Evolutionary conservation across 2,888 invertebrate species (phyloP).

Genomic region (Drosophila kambysellisi): DNA sequence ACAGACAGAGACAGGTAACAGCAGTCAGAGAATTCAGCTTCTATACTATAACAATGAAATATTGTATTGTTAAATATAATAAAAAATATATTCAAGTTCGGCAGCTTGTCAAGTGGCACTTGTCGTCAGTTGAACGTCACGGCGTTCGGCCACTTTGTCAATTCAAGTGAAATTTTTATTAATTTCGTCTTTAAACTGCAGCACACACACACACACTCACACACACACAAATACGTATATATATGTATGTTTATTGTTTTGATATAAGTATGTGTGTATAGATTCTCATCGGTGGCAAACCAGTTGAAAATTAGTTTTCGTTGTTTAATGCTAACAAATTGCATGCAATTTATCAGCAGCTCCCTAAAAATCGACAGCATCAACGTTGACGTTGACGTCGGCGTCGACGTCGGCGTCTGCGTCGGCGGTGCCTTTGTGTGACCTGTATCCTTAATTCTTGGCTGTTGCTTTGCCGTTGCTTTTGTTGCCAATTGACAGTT

Average conservation of each 20-base stretch:
- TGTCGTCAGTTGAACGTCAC: conserved; percentile 81
- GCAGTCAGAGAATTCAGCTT: conserved; percentile 56
- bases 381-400: background rate
- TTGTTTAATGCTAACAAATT: conserved; percentile 77
- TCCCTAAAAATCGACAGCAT: conserved; percentile 47
- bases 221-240: conserved; percentile 7
- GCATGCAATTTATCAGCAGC: conserved; percentile 72
- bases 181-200: conserved; percentile 78
- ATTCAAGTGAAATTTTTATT: conserved; percentile 83
- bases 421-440: conserved; percentile 71
- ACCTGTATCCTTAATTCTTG: conserved; percentile 74
- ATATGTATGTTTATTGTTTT: conserved; percentile 26
- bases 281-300: conserved; percentile 64
- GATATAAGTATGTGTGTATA: conserved; percentile 31
- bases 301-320: conserved; percentile 67
- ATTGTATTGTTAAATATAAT: conserved; percentile 58
- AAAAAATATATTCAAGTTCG: conserved; percentile 72
- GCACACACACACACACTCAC: conserved; percentile 34
- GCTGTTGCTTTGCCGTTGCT: conserved; percentile 49
- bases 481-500: conserved; percentile 83
- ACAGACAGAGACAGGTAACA: conserved; percentile 47
- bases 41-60: conserved; percentile 75
- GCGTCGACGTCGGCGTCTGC: background rate
- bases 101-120: conserved; percentile 82
- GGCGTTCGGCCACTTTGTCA: conserved; percentile 81